Evolutionary conservation across 2,797 vertebrate species (phyloP).

Genomic region (Lerista edwardsae): DNA sequence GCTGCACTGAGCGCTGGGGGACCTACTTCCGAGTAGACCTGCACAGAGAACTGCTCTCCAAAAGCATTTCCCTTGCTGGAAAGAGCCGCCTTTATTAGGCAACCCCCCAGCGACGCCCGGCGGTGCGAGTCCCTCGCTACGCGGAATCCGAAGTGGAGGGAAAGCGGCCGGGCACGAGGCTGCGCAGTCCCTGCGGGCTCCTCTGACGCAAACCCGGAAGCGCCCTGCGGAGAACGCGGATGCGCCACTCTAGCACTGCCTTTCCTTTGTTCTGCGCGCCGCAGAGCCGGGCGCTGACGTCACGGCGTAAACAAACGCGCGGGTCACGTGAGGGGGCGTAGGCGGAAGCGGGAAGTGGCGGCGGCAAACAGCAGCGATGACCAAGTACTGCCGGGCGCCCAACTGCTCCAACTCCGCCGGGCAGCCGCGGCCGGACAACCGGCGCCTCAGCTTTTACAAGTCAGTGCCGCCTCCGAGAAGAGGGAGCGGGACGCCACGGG

Average conservation of each 20-base stretch:
- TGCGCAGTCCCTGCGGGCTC: no score
- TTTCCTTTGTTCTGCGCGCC: no score
- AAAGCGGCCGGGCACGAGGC: no score
- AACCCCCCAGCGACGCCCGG: no score
- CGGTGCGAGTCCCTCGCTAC: no score
- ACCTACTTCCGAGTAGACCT: no score
- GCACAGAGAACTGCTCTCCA: no score
- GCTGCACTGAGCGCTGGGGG: no score
- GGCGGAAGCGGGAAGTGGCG: fast-evolving
- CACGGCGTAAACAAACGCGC: neutral
- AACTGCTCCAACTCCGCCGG: constrained; percentile 75
- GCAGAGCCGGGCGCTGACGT: neutral
- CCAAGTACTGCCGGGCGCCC: constrained; percentile 77
- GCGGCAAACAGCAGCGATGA: constrained; percentile 56
- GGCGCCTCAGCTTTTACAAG: constrained; percentile 79
- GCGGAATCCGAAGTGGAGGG: no score
- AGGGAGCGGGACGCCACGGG: neutral
- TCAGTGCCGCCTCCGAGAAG: constrained; percentile 56
- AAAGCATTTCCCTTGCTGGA: no score
- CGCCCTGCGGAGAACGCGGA: neutral
- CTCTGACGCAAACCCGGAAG: no score
- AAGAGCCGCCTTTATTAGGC: no score
- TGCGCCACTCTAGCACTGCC: neutral
- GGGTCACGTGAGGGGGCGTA: neutral
- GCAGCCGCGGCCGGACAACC: constrained; percentile 52